Evolutionary conservation across 2,888 invertebrate genomes (phyloP), one percentile per base, ranked within the genome.

Genomic region (Drosophila pseudotalamancana): DNA sequence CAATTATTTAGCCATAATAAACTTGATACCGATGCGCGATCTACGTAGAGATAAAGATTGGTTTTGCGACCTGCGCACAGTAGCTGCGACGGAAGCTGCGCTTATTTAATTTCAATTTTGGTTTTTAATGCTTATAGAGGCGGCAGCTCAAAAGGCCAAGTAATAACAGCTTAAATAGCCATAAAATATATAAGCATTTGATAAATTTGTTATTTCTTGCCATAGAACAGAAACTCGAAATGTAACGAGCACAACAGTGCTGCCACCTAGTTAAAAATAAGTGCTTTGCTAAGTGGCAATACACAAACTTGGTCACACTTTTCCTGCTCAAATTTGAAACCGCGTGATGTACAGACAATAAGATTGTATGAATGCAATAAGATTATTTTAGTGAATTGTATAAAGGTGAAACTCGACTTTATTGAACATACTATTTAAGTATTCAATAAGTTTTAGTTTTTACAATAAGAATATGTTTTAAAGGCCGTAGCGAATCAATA

Each of bases 1-100:
- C 79, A 72, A 75, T 84, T 82, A 84, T 78, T 84, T 78, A 56
- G 50, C 61, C 54, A 51, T 59, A 73, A 71, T 65, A 68, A 71
- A 82, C 70, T 61, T 61, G 64, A 71, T 80, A 53, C 43, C 49
- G 54, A 67, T 59, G 51, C 39, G 48, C 51, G 53, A 77, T 74
- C 77, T 72, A 75, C 32, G 43, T 5, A n/a, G n/a, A 43, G 39
- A 46, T 45, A 48, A 34, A 39, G 53, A 69, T 67, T 56, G 37
- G n/a, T 16, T 40, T 61, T 48, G 31, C 27, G 27, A 27, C 12
- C 35, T 39, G 43, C 35, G 49, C 37, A 85, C 83, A 61, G 83
- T 73, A 79, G 85, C 80, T 19, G 14, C 39, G 2, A 16, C 27
- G 6, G 19, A 23, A 43, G 39, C 35, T 37, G 6, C 21, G 12